These are phyloP conservation scores for Zaprionus camerounensis DNA, from an alignment of 1,140 invertebrate species.

Conservation along the genomic window DNA sequence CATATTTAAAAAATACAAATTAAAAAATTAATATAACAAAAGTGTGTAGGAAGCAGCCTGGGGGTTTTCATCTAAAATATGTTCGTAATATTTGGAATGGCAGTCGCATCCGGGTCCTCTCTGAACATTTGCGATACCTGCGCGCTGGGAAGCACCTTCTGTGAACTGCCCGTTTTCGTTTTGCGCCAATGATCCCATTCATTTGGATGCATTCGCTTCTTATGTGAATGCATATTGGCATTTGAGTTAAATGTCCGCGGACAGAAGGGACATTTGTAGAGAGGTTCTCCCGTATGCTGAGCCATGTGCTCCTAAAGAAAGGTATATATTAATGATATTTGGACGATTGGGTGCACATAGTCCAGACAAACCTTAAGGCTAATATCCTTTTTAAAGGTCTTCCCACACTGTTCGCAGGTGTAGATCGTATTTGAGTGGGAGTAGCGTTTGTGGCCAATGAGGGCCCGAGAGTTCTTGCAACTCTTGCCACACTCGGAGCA, in stretches of 20 bases:
- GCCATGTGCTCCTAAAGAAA: slow-evolving; percentile 78
- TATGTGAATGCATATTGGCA: slow-evolving; percentile 83
- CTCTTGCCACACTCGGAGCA: slow-evolving; percentile 76
- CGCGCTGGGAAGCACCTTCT: slow-evolving; percentile 69
- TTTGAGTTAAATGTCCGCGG: slow-evolving; percentile 80
- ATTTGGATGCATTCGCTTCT: slow-evolving; percentile 79
- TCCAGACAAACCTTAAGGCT: slow-evolving; percentile 61
- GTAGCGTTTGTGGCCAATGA: slow-evolving; percentile 77
- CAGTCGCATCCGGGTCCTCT: slow-evolving; percentile 58
- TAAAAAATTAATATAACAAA: slow-evolving; percentile 23
- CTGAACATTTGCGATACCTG: slow-evolving; percentile 74
- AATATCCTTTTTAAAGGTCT: slow-evolving; percentile 82
- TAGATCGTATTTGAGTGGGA: slow-evolving; percentile 77
- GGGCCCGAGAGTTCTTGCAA: slow-evolving; percentile 74
- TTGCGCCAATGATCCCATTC: slow-evolving; percentile 81
- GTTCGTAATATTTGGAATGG: slow-evolving; percentile 60
- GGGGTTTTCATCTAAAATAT: slow-evolving; percentile 23
- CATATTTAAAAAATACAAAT: slow-evolving; percentile 10
- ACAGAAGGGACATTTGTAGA: slow-evolving; percentile 82
- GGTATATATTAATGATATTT: slow-evolving; percentile 6
- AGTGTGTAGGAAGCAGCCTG: not conserved
- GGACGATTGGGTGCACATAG: not conserved
- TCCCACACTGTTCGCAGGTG: slow-evolving; percentile 79
- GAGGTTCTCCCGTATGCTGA: slow-evolving; percentile 76
- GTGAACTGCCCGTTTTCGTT: slow-evolving; percentile 76